These are phyloP conservation scores for Pimephales promelas DNA, from an alignment of 2,113 vertebrate genomes.

Conservation along the genomic window DNA sequence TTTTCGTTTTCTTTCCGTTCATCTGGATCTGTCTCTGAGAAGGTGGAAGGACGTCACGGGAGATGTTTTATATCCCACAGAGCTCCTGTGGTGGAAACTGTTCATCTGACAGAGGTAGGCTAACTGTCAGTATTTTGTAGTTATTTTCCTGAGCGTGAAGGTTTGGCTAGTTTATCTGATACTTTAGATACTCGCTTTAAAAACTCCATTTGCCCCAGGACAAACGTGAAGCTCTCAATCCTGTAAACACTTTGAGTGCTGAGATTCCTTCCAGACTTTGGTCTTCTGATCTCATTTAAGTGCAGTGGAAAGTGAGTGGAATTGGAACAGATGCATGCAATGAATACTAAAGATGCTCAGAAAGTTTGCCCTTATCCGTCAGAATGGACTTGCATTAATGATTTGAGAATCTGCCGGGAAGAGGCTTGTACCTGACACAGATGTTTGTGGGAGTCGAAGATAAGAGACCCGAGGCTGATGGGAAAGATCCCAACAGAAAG, in stretches of 20 bases:
- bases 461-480: conserved; percentile 50
- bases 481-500: conserved; percentile 44
- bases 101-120: conserved; percentile 76
- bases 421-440: conserved; percentile 38
- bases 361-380: conserved; percentile 50
- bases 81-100: conserved; percentile 96
- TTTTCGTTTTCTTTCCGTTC: conserved; percentile 55
- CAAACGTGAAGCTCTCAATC: conserved; percentile 49
- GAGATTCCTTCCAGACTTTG: conserved; percentile 46
- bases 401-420: conserved; percentile 45
- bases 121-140: conserved; percentile 39
- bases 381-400: conserved; percentile 51
- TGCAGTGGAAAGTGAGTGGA: conserved; percentile 57
- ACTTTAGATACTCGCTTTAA: conserved; percentile 43
- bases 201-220: conserved; percentile 33
- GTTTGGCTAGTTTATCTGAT: conserved; percentile 21
- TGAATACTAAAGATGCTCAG: conserved; percentile 56
- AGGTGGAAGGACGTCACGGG: conserved; percentile 93
- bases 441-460: conserved; percentile 51
- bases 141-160: conserved; percentile 23
- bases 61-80: conserved; percentile 98
- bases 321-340: conserved; percentile 56
- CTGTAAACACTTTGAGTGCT: conserved; percentile 52
- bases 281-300: conserved; percentile 50
- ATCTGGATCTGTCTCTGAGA: conserved; percentile 76